Conservation (phyloP, 1,140 invertebrate genomes). For the Atta colombica region DNA sequence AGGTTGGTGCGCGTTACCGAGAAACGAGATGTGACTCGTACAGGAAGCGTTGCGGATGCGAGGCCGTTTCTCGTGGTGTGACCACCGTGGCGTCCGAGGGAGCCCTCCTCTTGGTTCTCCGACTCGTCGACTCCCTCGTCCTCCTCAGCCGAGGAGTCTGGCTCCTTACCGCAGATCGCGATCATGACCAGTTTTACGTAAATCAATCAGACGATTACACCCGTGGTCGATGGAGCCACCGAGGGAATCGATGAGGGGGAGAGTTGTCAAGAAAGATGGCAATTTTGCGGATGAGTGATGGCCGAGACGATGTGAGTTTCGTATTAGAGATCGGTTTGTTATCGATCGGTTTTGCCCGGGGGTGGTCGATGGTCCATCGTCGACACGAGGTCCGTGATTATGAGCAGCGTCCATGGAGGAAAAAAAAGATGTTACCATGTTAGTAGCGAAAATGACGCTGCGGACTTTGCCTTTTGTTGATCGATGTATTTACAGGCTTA, state of each 20-base stretch:
- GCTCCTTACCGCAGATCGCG: constrained; percentile 23
- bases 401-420: constrained; percentile 83
- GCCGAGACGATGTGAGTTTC: constrained; percentile 64
- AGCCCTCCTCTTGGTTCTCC: constrained; percentile 83
- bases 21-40: constrained; percentile 84
- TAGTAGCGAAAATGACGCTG: constrained; percentile 65
- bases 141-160: constrained; percentile 85
- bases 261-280: constrained; percentile 30
- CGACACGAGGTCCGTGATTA: constrained; percentile 73
- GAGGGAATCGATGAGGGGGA: constrained; percentile 50
- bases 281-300: constrained; percentile 59
- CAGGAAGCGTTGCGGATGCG: constrained; percentile 84
- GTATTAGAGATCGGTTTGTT: constrained; percentile 63
- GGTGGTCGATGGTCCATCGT: constrained; percentile 75
- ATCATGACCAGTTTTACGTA: constrained; percentile 14
- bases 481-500: background rate
- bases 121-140: constrained; percentile 83
- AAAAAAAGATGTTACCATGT: constrained; percentile 81
- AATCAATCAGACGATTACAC: constrained; percentile 30
- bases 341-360: constrained; percentile 59
- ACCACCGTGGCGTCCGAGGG: constrained; percentile 80
- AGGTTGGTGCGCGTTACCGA: constrained; percentile 83
- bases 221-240: constrained; percentile 23
- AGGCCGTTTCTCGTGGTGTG: constrained; percentile 84
- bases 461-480: constrained; percentile 1